phyloP scores from a whole-genome alignment of 2,113 vertebrate species.

The Phylloscopus trochiloides region DNA sequence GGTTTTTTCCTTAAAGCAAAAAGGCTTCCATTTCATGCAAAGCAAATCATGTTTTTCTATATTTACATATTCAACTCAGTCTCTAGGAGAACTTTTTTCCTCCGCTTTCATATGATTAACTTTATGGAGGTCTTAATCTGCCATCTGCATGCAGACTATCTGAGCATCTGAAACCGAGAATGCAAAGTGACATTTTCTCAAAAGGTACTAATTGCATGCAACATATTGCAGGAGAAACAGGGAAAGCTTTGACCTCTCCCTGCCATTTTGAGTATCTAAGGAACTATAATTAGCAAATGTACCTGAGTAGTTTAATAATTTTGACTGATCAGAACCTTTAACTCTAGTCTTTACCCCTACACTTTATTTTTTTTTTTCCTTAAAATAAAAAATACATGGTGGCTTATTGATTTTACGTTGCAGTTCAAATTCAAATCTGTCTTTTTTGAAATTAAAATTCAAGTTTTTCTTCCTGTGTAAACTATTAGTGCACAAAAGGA shows the following conservation, averaged over 20 bases:
- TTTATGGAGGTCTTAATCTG: neutral
- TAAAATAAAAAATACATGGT: neutral
- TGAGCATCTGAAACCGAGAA: neutral
- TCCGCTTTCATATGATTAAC: neutral
- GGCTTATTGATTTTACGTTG: neutral
- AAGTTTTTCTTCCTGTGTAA: neutral
- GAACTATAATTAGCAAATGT: neutral
- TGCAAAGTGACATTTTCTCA: neutral
- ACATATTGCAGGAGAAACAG: neutral
- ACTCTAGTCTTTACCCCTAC: neutral
- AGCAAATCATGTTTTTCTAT: neutral
- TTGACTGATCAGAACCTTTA: neutral
- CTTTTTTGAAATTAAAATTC: neutral
- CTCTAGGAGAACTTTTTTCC: neutral
- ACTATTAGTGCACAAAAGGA: neutral
- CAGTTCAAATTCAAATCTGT: neutral
- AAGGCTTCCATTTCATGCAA: neutral
- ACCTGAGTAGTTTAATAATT: neutral
- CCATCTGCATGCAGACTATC: neutral
- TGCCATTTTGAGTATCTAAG: neutral
- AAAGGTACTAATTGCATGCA: neutral
- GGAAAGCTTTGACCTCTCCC: neutral
- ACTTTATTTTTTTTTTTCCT: neutral
- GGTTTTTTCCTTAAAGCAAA: neutral
- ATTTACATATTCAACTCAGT: neutral